These are phyloP conservation scores for Pseudochromis fuscus DNA, from an alignment of 2,797 vertebrate genomes.

Conservation along the genomic window DNA sequence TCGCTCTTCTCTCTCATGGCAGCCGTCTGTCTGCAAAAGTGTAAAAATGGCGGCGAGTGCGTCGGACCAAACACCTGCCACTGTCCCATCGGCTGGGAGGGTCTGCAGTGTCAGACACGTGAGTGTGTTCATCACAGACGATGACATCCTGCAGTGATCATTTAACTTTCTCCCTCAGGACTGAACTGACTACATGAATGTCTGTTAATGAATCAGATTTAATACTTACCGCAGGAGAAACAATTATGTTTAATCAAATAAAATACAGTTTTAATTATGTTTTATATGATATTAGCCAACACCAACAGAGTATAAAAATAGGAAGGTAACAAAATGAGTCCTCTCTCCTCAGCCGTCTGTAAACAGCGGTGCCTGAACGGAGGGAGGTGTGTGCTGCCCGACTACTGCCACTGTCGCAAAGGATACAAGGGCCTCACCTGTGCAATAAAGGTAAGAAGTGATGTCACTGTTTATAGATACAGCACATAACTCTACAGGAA, in stretches of 20 bases:
- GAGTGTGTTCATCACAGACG: no score
- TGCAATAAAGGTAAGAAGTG: slow-evolving; percentile 80
- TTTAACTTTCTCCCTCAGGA: no score
- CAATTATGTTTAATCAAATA: no score
- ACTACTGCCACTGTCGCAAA: slow-evolving; percentile 88
- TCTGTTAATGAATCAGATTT: slow-evolving; percentile 7
- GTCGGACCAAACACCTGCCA: slow-evolving; percentile 88
- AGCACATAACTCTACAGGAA: background rate
- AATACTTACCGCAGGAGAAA: background rate
- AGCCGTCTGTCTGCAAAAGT: slow-evolving; percentile 93
- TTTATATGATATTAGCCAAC: no score
- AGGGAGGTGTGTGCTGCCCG: slow-evolving; percentile 88
- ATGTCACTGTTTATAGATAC: background rate
- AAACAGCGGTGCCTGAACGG: slow-evolving; percentile 88
- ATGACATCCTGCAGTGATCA: no score
- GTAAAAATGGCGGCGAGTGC: slow-evolving; percentile 91
- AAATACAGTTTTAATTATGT: no score
- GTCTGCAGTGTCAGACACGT: slow-evolving; percentile 90
- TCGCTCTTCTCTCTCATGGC: slow-evolving; percentile 21
- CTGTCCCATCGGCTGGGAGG: slow-evolving; percentile 90
- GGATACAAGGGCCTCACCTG: slow-evolving; percentile 89
- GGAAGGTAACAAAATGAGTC: no score
- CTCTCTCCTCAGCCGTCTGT: slow-evolving; percentile 86
- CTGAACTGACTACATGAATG: no score
- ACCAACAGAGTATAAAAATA: no score